Conservation (phyloP, 2,888 invertebrate genomes). For the Hipparchia sbordonii region DNA sequence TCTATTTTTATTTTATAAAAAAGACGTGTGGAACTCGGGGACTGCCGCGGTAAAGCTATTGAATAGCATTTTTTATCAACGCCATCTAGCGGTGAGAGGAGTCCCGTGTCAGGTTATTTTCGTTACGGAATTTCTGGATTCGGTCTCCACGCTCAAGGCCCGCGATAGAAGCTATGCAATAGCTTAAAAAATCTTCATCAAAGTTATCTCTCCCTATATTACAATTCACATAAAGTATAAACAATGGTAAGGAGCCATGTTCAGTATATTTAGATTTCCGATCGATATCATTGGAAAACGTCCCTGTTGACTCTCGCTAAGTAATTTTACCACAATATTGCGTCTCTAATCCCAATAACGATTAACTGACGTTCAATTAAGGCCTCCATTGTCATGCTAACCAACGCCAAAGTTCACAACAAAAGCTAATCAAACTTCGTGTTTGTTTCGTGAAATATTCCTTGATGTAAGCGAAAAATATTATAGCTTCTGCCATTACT, state of each 20-base stretch:
- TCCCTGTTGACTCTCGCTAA: not conserved
- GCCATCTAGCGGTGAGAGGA: too few relatives aligned
- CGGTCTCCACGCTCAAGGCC: too few relatives aligned
- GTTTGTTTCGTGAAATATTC: conserved; percentile 10
- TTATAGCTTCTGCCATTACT: too few relatives aligned
- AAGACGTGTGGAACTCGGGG: too few relatives aligned
- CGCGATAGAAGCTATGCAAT: too few relatives aligned
- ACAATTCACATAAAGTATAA: not conserved
- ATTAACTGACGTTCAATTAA: conserved; percentile 57
- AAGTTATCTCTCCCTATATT: too few relatives aligned
- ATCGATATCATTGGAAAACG: not conserved
- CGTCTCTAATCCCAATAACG: conserved; percentile 39
- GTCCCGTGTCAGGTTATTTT: too few relatives aligned
- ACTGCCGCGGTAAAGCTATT: too few relatives aligned
- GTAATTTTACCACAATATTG: conserved; percentile 18
- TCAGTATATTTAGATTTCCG: not conserved
- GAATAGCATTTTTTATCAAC: too few relatives aligned
- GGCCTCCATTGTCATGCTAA: conserved; percentile 59
- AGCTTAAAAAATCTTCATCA: too few relatives aligned
- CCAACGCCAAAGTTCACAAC: conserved; percentile 43
- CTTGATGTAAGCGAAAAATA: not conserved
- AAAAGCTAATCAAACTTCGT: conserved; percentile 31
- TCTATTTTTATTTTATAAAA: too few relatives aligned
- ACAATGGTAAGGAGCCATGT: not conserved
- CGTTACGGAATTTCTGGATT: too few relatives aligned